Conservation (phyloP, 1,140 invertebrate species). For the Bombus pascuorum region DNA sequence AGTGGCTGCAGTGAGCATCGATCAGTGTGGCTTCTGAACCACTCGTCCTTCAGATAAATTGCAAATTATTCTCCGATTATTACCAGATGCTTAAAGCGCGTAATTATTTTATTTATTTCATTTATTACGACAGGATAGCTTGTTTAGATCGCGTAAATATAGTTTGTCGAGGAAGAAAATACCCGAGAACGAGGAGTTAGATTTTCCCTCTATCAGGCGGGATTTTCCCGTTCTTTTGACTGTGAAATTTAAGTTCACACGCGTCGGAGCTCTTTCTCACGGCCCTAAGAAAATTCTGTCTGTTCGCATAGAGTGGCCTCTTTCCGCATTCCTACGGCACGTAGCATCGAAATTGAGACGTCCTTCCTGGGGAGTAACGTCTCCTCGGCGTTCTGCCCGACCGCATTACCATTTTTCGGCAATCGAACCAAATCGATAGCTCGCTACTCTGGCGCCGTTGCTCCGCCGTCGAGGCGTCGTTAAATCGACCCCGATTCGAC, state of each 20-base stretch:
- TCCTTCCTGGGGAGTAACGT: slow-evolving; percentile 6
- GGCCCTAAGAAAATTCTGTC: not conserved
- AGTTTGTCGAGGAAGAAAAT: not conserved
- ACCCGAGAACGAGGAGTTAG: not conserved
- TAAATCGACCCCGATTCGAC: slow-evolving; percentile 7
- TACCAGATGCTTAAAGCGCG: too few relatives aligned
- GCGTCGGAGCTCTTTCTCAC: not conserved
- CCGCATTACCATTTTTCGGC: slow-evolving; percentile 58
- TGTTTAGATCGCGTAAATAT: too few relatives aligned
- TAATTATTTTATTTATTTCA: too few relatives aligned
- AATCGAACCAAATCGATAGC: slow-evolving; percentile 51
- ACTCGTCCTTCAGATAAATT: too few relatives aligned
- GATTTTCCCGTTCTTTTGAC: slow-evolving; percentile 8
- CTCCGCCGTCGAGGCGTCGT: slow-evolving; percentile 2
- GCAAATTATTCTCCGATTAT: too few relatives aligned
- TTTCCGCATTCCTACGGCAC: slow-evolving; percentile 36
- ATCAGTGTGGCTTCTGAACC: too few relatives aligned
- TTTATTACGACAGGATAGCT: too few relatives aligned
- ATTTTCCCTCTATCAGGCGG: not conserved
- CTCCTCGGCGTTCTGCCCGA: slow-evolving; percentile 20
- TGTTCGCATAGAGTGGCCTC: not conserved
- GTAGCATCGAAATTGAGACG: slow-evolving; percentile 40
- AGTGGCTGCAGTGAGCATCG: too few relatives aligned
- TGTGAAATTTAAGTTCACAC: slow-evolving; percentile 6
- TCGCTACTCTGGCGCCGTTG: not conserved